Evolutionary conservation across 2,797 vertebrate genomes (phyloP), one percentile per base, ranked within the genome.

Genomic region (Rhyacichthys aspro): DNA sequence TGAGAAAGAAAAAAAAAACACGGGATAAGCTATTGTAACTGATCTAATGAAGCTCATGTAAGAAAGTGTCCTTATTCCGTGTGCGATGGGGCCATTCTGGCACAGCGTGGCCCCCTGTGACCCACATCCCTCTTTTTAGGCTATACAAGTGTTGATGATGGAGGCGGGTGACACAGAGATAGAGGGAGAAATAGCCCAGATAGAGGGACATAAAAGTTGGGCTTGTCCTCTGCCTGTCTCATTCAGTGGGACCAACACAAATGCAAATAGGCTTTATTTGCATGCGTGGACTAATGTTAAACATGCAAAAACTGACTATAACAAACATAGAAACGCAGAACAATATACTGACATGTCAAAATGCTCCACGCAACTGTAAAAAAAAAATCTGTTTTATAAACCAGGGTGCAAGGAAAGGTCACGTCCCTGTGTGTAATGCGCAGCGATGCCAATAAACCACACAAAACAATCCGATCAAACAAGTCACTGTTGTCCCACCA

Each of bases 51-150:
- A 38, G 19, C 34, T 47, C 38, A 57, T 36, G 41, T 19, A 78
- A 79, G 75, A 78, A 72, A 74, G 12, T 9, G 50, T 53, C 50
- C 36, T 81, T 82, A 79, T 55, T 63, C 67, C 43, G 70, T 80
- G 73, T 67, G 36, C 68, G 52, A 19, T 53, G 41, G 62, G 49
- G 49, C 44, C 65, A 64, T 62, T 77, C 70, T 80, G 76, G 73
- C 74, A 63, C 56, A 55, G 19, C 59, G 67, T 55, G 48, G 66
- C 66, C 76, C 79, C 63, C 50, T 9, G 23, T 83, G 86, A 86
- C 85, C 86, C 80, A 86, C 70, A 83, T 85, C 70, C 50, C 75
- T 76, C 67, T 80, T 80, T 86, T 66, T 68, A 76, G 78, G 74
- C 72, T 81, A 6, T 5, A 75, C 70, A 85, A 81, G 63, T 72